A percentile compares a stretch with the other conserved stretches of the same genome.
phyloP scores from a whole-genome alignment of 1,140 invertebrate species.

The Laodelphax striatellus region DNA sequence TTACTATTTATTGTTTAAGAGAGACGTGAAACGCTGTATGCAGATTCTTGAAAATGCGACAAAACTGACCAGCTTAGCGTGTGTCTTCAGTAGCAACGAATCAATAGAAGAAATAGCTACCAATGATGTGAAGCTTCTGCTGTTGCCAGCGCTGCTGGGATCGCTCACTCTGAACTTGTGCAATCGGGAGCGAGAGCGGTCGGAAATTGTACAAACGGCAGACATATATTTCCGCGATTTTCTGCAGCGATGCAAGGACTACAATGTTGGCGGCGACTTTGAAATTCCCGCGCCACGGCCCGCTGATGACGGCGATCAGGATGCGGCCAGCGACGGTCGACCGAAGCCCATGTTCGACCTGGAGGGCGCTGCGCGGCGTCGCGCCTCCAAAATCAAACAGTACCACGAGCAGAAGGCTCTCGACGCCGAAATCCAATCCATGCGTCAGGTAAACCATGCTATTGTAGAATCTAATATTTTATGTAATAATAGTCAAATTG shows the following conservation, averaged over 20 bases:
- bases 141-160: conserved; percentile 73
- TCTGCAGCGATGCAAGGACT: conserved; percentile 62
- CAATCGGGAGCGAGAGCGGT: conserved; percentile 38
- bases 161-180: conserved; percentile 57
- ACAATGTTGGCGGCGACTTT: conserved; percentile 55
- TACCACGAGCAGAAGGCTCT: conserved; percentile 72
- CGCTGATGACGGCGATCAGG: conserved; percentile 16
- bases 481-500: no score
- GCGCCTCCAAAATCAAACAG: conserved; percentile 64
- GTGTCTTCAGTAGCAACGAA: conserved; percentile 83
- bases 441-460: conserved; percentile 35
- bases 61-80: conserved; percentile 58
- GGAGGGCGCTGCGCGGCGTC: conserved; percentile 25
- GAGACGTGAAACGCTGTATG: conserved; percentile 54
- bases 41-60: conserved; percentile 64
- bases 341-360: conserved; percentile 18
- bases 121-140: conserved; percentile 69
- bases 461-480: no score
- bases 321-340: conserved; percentile 11
- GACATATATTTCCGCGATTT: conserved; percentile 81
- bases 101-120: conserved; percentile 74
- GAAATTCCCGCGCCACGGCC: conserved; percentile 33
- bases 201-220: conserved; percentile 55
- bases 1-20: conserved; percentile 36
- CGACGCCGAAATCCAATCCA: conserved; percentile 48